Evolutionary conservation across 2,888 invertebrate genomes (phyloP), one percentile per base, ranked within the genome.

Genomic region (Ametastegia equiseti): DNA sequence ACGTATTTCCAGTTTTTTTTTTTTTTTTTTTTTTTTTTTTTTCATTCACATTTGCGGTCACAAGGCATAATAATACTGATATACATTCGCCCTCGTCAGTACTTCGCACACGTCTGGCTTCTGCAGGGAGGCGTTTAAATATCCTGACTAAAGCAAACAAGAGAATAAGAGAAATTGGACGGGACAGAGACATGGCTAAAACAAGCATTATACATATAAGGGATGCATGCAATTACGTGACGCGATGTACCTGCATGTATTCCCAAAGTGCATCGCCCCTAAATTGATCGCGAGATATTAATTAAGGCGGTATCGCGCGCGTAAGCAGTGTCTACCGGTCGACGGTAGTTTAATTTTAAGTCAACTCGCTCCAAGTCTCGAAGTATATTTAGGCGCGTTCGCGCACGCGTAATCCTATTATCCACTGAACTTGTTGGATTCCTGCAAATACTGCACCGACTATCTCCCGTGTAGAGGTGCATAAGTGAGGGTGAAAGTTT

Each of bases 321-420:
- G 57, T 78, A 23, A 63, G 78, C 60, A 42, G 45, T 39, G 39
- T 60, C 78, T 60, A 45, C 39, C 60, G 45, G 57, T 60, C 78
- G 39, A 60, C 78, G 39, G 78, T 42, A 82, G 87, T 88, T 88
- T 88, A 88, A 89, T 88, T 88, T 88, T 87, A 89, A 88, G 84
- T 85, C 86, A 85, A 84, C 87, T 87, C 87, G n/a, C n/a, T 87
- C 82, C 86, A 86, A 89, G 87, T 88, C 88, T 88, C 88, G 86
- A 87, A 85, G 86, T 91, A 91, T 90, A 91, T 91, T 91, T 91
- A 91, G 91, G 86, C 81, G 84, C 87, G 80, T 45, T 78, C 86
- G 89, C 91, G 90, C 91, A 86, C 86, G 91, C 91, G 91, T 89
- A 87, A 89, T 90, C 84, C 86, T 85, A 88, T 89, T 87, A 87